Conservation (phyloP, 2,888 invertebrate species). For the Epicampocera succincta region DNA sequence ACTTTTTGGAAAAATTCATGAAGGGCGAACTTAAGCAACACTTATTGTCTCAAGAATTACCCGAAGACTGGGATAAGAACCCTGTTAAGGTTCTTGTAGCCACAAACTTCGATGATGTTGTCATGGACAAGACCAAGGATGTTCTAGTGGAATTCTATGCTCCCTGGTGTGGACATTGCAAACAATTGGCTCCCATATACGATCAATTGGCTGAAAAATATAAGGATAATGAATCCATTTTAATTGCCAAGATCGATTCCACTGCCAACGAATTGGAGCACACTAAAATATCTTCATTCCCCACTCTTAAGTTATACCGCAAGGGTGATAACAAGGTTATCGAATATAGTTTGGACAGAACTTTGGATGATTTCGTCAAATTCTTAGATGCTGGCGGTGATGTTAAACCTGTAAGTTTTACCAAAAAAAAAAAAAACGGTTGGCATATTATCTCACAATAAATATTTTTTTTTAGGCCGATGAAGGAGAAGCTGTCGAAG, state of each 20-base stretch:
- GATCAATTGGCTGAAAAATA: conserved; percentile 97
- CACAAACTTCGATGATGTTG: conserved; percentile 97
- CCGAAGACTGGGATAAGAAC: conserved; percentile 97
- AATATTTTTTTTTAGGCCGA: conserved; percentile 71
- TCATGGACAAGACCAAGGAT: conserved; percentile 91
- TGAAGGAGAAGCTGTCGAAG: conserved; percentile 77
- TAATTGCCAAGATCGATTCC: conserved; percentile 99
- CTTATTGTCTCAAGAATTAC: conserved; percentile 95
- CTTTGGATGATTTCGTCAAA: conserved; percentile 94
- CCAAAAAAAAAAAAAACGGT: not conserved
- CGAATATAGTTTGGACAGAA: conserved; percentile 97
- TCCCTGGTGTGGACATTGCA: conserved; percentile 99
- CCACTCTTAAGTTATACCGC: conserved; percentile 96
- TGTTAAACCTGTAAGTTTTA: conserved; percentile 84
- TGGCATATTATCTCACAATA: not conserved
- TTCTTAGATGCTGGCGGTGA: conserved; percentile 96
- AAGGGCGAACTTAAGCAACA: conserved; percentile 97
- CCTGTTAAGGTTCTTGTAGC: conserved; percentile 96
- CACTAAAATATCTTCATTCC: conserved; percentile 96
- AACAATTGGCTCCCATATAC: conserved; percentile 97
- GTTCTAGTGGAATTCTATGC: conserved; percentile 99
- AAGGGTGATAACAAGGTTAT: conserved; percentile 94
- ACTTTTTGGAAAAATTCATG: conserved; percentile 94
- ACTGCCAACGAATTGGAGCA: conserved; percentile 98
- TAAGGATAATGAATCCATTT: conserved; percentile 89